phyloP scores from a whole-genome alignment of 2,113 vertebrate genomes.

The Aegypius monachus region DNA sequence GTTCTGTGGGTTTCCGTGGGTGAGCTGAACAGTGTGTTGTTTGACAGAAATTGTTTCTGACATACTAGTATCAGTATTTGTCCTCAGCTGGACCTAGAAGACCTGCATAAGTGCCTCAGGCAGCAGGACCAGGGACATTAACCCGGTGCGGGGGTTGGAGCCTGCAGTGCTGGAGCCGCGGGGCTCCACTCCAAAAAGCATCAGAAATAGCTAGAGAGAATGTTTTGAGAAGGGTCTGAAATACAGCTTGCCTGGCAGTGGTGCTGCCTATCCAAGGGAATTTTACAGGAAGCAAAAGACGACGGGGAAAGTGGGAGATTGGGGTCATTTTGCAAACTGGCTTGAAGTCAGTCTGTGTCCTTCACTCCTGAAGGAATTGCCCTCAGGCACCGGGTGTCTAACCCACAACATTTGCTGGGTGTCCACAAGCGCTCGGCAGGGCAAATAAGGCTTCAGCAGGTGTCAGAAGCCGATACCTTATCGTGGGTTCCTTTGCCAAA shows the following conservation, averaged over 20 bases:
- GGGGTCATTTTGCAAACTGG: background rate
- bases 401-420: background rate
- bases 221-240: background rate
- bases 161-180: background rate
- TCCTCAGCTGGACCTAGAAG: background rate
- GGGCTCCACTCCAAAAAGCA: background rate
- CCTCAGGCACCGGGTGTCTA: background rate
- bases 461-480: background rate
- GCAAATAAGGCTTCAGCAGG: background rate
- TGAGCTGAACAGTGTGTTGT: background rate
- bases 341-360: background rate
- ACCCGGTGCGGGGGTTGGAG: rapidly evolving
- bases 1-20: background rate
- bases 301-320: background rate
- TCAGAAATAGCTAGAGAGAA: background rate
- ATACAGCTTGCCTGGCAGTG: background rate
- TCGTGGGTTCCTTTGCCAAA: background rate
- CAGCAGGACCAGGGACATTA: background rate
- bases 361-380: rapidly evolving
- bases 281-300: background rate
- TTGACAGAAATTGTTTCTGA: background rate
- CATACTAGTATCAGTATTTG: background rate
- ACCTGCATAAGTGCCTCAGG: background rate
- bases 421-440: rapidly evolving
- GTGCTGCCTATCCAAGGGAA: background rate